phyloP scores from a whole-genome alignment of 1,140 invertebrate species.

The Brachionus calyciflorus region DNA sequence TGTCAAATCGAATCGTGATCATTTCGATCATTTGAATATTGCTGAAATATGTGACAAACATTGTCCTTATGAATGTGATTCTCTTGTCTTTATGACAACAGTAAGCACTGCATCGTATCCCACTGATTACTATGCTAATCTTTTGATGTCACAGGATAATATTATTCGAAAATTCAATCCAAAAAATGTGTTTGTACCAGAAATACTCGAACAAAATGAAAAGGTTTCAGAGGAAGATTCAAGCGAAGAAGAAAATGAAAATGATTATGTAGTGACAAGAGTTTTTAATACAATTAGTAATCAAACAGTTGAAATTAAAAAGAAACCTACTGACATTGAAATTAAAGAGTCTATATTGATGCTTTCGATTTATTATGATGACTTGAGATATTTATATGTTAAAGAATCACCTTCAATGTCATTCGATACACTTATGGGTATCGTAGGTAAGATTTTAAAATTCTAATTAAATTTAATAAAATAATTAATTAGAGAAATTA shows the following conservation, averaged over 20 bases:
- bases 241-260: background rate
- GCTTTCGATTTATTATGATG: slow-evolving; percentile 10
- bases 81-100: background rate
- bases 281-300: too few species aligned
- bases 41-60: slow-evolving; percentile 2
- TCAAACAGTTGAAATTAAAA: background rate
- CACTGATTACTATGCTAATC: background rate
- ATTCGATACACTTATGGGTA: background rate
- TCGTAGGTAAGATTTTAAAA: background rate
- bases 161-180: slow-evolving; percentile 11
- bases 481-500: too few species aligned
- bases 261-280: background rate
- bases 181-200: background rate
- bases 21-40: slow-evolving; percentile 8
- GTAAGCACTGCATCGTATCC: slow-evolving; percentile 25
- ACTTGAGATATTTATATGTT: background rate
- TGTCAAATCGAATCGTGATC: background rate
- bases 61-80: slow-evolving; percentile 30
- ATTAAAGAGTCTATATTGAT: background rate
- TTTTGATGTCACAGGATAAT: background rate
- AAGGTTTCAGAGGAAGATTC: background rate
- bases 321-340: background rate
- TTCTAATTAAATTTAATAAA: too few species aligned
- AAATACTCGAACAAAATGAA: background rate
- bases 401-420: background rate